Evolutionary conservation across 2,888 invertebrate species (phyloP), one percentile per base, ranked within the genome.

Genomic region (Spodoptera picta): DNA sequence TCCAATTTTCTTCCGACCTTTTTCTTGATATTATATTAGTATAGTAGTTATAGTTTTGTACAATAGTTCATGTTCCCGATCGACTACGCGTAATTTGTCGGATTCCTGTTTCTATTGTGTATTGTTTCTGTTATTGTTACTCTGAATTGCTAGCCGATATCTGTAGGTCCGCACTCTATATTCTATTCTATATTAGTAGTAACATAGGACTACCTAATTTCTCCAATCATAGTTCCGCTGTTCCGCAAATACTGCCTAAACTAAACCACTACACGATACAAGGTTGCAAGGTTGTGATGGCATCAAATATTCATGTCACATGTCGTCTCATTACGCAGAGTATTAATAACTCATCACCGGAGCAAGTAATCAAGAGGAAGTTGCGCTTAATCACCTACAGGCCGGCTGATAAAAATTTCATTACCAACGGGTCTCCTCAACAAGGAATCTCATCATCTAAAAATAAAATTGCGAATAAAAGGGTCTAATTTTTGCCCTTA

Each of bases 391-490:
- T 73, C 64, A 72, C 63, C 65, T 27, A 61, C 65, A 50, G 57
- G 3, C 50, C 14, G 7, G 7, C 58, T 71, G 74, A 74, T 78
- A 78, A 77, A 75, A 62, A 58, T 55, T 66, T 62, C 49, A 69
- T 70, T 68, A 54, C 64, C 27, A 46, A 56, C 47, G 44, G 64
- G 52, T 48, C 53, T 48, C 52, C 65, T 41, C 27, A 67, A 36
- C 59, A 50, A 56, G 56, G 58, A 58, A 63, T 58, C 41, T 65
- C 58, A 47, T 49, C 65, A 58, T 69, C 64, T 69, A 77, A 69
- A 77, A 77, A 78, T 79, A 77, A 69, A 60, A 62, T 43, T 62
- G 54, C 54, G 53, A 73, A 60, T 54, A 66, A 77, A 63, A 47
- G 53, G 64, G 65, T 56, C 60, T 47, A 63, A 63, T 73, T 73